Base-by-base conservation (phyloP, 2,113 vertebrate species). In the Danionella cerebrum region DNA sequence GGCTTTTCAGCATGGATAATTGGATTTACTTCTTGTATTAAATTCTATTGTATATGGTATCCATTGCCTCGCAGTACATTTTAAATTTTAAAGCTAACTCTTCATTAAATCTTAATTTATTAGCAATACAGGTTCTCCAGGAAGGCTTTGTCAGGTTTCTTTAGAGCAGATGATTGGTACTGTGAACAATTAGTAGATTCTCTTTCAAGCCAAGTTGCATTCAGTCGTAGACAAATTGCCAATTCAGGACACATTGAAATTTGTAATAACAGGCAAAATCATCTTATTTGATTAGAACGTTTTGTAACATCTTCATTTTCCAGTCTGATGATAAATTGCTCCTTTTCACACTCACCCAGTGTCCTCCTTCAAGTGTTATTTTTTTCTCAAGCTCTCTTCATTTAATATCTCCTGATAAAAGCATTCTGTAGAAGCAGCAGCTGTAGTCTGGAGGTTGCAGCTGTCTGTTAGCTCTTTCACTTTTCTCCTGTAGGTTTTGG, bases 81-180 rank as follows among this genome's bases (percentile, higher is more conserved):
- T 66, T 64, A 50, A 25, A 35, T 16, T 48, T 35, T 67, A 73
- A 67, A 69, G 35, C 36, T 67, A 72, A 68, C 31, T 42, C 44
- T 62, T 35, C n/a, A 25, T 62, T 68, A 35, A 42, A 39, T 51
- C 42, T 70, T 54, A 65, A 66, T 50, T 70, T 63, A 70, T 41
- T 53, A 74, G 44, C 29, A 18, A 27, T 31, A 38, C 8, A 65
- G 47, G 25, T 67, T 36, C 41, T 50, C 25, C 52, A 50, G n/a
- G 7, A 5, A n/a, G 6, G 29, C 11, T 27, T 47, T 65, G 54
- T 74, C 41, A 55, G 22, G 13, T 48, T 10, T 48, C 35, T 16
- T 48, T 24, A 62, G 36, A 44, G 35, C 10, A 36, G 25, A 19
- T 22, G 33, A 54, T 6, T 5, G 12, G 27, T 35, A 19, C 38